These are phyloP conservation scores for Sesamia inferens DNA, from an alignment of 2,888 invertebrate species.

Conservation along the genomic window DNA sequence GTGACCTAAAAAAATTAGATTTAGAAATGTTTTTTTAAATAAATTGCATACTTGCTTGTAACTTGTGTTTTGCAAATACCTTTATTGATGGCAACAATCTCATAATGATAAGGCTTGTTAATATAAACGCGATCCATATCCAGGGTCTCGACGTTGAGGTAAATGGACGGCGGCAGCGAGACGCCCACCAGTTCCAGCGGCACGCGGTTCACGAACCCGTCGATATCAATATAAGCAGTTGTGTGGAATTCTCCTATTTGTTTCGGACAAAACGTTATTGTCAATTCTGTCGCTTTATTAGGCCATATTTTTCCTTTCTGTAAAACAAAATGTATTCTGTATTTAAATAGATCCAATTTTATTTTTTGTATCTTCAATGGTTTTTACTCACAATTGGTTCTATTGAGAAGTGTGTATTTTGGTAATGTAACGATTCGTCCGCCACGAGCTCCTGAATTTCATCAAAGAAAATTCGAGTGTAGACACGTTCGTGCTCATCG, in stretches of 20 bases:
- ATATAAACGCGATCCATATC: slow-evolving; percentile 90
- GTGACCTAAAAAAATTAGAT: slow-evolving; percentile 81
- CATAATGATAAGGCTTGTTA: slow-evolving; percentile 90
- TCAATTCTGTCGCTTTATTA: slow-evolving; percentile 86
- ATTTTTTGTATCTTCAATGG: neutral
- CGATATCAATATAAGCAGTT: slow-evolving; percentile 90
- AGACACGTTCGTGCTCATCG: slow-evolving; percentile 83
- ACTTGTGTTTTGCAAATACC: slow-evolving; percentile 77
- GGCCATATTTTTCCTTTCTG: slow-evolving; percentile 91
- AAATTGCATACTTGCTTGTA: neutral
- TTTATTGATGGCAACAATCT: slow-evolving; percentile 90
- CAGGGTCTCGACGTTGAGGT: slow-evolving; percentile 89
- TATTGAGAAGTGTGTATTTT: slow-evolving; percentile 87
- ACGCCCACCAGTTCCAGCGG: slow-evolving; percentile 87
- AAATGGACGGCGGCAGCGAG: slow-evolving; percentile 90
- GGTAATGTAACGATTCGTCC: slow-evolving; percentile 80
- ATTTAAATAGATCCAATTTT: neutral
- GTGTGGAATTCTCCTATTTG: slow-evolving; percentile 86
- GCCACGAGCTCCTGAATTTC: slow-evolving; percentile 84
- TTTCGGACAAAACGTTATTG: slow-evolving; percentile 89
- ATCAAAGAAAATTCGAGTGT: slow-evolving; percentile 84
- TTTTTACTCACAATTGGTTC: slow-evolving; percentile 85
- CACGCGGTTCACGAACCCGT: slow-evolving; percentile 88
- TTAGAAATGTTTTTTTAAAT: neutral
- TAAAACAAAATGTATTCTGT: neutral